Evolutionary conservation across 1,140 invertebrate genomes (phyloP).

Genomic region (Brachystomella parvula): DNA sequence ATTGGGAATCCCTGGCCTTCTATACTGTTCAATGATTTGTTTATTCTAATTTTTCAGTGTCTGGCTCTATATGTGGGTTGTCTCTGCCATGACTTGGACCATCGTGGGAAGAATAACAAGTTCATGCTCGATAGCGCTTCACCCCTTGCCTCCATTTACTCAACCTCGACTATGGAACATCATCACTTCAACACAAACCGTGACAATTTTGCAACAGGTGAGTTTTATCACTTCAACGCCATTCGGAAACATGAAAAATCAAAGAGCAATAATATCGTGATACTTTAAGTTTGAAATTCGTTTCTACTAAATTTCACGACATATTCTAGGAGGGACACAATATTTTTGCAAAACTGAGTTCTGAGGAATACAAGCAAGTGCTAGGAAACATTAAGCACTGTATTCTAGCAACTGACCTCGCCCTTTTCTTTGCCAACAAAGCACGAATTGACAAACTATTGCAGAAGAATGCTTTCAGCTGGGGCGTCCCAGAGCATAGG

Average conservation of each 20-base stretch:
- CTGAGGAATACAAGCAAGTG: constrained; percentile 67
- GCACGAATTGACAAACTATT: constrained; percentile 54
- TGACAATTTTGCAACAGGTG: constrained; percentile 72
- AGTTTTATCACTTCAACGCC: neutral
- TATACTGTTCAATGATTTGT: too few relatives aligned
- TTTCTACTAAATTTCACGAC: constrained; percentile 6
- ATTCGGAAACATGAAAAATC: neutral
- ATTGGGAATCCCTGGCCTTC: too few relatives aligned
- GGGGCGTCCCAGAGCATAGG: constrained; percentile 55
- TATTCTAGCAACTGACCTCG: constrained; percentile 75
- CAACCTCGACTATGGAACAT: constrained; percentile 74
- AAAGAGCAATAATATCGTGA: neutral
- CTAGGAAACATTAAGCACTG: constrained; percentile 66
- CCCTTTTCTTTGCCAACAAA: constrained; percentile 69
- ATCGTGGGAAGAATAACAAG: constrained; percentile 72
- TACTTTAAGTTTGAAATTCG: neutral
- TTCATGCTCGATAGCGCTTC: constrained; percentile 75
- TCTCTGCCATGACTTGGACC: constrained; percentile 76
- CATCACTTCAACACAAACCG: constrained; percentile 82
- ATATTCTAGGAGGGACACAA: constrained; percentile 64
- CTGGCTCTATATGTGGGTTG: constrained; percentile 67
- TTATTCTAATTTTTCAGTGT: constrained; percentile 54
- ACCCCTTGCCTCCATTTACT: constrained; percentile 69
- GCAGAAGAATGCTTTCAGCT: constrained; percentile 51
- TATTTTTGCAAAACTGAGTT: constrained; percentile 64